Evolutionary conservation across 2,888 invertebrate species (phyloP), one percentile per base, ranked within the genome.

Genomic region (Lacanobia wlatinum): DNA sequence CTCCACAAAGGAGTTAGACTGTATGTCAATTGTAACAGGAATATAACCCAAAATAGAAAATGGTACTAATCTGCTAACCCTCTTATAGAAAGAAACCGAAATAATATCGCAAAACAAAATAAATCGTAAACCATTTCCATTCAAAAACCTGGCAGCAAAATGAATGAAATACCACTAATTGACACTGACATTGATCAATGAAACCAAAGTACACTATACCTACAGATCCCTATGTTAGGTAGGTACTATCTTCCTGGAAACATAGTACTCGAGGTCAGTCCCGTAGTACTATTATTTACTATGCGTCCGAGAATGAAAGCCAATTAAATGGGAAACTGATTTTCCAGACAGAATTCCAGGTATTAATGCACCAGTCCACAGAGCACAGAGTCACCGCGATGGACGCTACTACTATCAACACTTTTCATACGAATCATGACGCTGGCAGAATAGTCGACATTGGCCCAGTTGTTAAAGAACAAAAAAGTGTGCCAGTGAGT

Each of bases 301-400:
- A 55, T 46, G n/a, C 38, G 5, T 21, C 10, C 12, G 14, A 23
- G 40, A 23, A 23, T 9, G 8, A 34, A 14, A 21, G 8, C 18
- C 16, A 43, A 34, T 18, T 21, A 34, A 7, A 14, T 43, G 3
- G 3, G 10, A 12, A 53, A 10, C 6, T 21, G 43, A 40, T 38
- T 52, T 56, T 10, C 38, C 50, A 78, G 61, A 61, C 61, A 46
- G 14, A 79, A 59, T 59, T 78, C 58, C 52, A 52, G 56, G 46
- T 53, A 62, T 55, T 60, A 16, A 70, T 43, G 34, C 23, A 55
- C 16, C 46, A n/a, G 28, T 28, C 18, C 40, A 40, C 6, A 12
- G 21, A 59, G 3, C 40, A 59, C 12, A 14, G 58, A 34, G 7
- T 18, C 14, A 5, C 3, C 43, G 43, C 12, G 0, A 4, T 9